Conservation (phyloP, 2,888 invertebrate genomes). For the Brachypalpus laphriformis region DNA sequence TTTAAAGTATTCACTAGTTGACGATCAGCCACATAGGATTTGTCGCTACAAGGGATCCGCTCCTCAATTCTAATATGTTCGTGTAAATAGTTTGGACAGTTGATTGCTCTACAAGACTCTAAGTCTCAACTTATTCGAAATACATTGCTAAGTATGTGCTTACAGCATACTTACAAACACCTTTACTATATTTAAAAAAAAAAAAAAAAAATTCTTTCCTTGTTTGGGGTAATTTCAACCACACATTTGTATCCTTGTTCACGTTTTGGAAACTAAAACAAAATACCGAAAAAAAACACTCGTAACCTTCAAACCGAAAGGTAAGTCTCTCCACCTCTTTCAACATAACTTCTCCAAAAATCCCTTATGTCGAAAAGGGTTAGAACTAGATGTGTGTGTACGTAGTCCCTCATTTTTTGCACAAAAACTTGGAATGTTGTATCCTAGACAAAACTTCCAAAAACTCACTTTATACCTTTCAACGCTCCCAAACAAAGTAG, state of each 20-base stretch:
- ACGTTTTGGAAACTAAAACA: constrained; percentile 32
- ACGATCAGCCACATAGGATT: too few species aligned
- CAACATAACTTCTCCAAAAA: constrained; percentile 11
- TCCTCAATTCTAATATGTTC: too few species aligned
- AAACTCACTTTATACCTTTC: constrained; percentile 72
- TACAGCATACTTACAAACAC: not conserved
- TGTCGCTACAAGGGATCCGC: too few species aligned
- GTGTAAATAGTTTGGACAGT: too few species aligned
- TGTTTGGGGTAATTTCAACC: constrained; percentile 3
- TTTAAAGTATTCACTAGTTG: too few species aligned
- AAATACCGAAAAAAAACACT: constrained; percentile 1
- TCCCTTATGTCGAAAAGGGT: constrained; percentile 38
- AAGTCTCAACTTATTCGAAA: too few species aligned
- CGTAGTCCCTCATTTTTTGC: constrained; percentile 26
- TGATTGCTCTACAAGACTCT: too few species aligned
- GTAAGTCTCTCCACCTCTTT: constrained; percentile 28
- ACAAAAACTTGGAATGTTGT: constrained; percentile 68
- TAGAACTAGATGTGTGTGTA: not conserved
- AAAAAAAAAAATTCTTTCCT: constrained; percentile 21
- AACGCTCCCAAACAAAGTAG: constrained; percentile 71
- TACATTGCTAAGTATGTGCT: too few species aligned
- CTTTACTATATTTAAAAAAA: not conserved
- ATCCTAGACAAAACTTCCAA: constrained; percentile 72
- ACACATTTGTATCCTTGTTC: constrained; percentile 46
- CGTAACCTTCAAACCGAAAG: constrained; percentile 55